Evolutionary conservation across 2,888 invertebrate species (phyloP), one percentile per base, ranked within the genome.

Genomic region (Isotomurus palustris): DNA sequence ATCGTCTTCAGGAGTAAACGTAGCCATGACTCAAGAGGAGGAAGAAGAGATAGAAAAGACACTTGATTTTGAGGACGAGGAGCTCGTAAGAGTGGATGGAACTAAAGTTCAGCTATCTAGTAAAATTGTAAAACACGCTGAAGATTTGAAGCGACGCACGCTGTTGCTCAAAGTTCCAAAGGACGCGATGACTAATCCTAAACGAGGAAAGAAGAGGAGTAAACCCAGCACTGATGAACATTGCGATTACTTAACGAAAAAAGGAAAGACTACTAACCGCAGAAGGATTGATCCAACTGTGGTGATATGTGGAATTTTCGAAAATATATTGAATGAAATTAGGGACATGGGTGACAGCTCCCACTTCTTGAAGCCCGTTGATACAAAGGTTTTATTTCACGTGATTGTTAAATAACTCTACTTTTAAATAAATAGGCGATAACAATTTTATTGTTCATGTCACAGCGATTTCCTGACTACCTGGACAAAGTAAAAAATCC

Each of bases 251-350:
- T 78, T 95, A 4, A 92, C 90, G 69, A 82, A 85, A 21, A 86
- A 86, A 59, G 84, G 83, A 61, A 82, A 86, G 68, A 88, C 91
- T 0, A 90, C 92, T 0, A 94, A 97, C 74, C 78, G 99, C 6
- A 80, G 93, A 0, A 81, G 97, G 40, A 94, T 95, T 0, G 99
- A 99, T 78, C 99, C 99, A 0, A 85, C 95, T 1, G 95, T 99
- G 14, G 94, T 96, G 0, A 77, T 97, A 53, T 91, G 93, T 0
- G 89, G 91, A 0, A 84, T 95, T 66, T 78, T 96, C 41, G 96
- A 97, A 73, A 84, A 84, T 53, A 92, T 97, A 56, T 78, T 95
- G 10, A 94, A 91, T 73, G 91, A 96, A 73, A 85, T 99, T 83
- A 80, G 95, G 44, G 88, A 88, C 71, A 76, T 96, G 75, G 91